Conservation (phyloP, 2,113 vertebrate species). For the Micromys minutus region DNA sequence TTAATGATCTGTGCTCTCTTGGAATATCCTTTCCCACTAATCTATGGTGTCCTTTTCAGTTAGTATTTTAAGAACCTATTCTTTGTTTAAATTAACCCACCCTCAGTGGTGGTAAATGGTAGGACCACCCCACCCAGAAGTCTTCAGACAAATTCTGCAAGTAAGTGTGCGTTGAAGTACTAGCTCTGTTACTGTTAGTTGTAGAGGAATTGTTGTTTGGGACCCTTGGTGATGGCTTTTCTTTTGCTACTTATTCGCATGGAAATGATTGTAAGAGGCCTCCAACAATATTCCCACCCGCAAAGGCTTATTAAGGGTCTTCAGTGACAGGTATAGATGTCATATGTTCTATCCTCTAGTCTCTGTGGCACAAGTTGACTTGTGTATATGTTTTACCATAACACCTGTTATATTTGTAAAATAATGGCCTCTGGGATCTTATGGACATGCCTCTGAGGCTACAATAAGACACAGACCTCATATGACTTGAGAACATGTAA, state of each 20-base stretch:
- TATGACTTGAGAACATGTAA: neutral
- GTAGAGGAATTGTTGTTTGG: neutral
- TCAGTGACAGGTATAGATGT: neutral
- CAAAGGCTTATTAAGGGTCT: neutral
- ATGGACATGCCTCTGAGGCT: too few relatives aligned
- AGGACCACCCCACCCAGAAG: neutral
- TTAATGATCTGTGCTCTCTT: neutral
- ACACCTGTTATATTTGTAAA: neutral
- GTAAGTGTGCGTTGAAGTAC: neutral
- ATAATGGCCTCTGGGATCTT: neutral
- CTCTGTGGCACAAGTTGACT: neutral
- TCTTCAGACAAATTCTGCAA: neutral
- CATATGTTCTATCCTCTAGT: neutral
- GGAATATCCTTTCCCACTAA: neutral
- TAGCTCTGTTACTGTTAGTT: neutral
- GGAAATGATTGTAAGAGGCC: neutral
- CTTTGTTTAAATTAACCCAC: neutral
- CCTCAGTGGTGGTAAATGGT: too few relatives aligned
- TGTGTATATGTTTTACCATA: neutral
- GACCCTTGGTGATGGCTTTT: neutral
- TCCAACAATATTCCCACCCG: too few relatives aligned
- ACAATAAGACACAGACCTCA: neutral
- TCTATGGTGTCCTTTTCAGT: neutral
- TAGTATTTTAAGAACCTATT: neutral
- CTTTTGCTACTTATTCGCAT: neutral